phyloP scores from a whole-genome alignment of 2,797 vertebrate genomes.

The Danio aesculapii region DNA sequence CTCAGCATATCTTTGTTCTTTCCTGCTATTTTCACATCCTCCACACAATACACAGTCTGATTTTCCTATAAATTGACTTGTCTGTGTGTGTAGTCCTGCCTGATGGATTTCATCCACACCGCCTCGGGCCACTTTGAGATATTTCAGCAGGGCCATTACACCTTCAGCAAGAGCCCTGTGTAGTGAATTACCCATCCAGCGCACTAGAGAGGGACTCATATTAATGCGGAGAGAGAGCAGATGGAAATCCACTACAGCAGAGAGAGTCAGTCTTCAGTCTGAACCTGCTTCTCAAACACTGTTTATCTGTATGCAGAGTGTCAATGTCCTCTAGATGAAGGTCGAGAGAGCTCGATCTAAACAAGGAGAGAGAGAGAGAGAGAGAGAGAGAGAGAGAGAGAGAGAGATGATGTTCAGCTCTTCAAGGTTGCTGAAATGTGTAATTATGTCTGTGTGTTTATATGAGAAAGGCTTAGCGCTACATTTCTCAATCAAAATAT shows the following conservation, averaged over 20 bases:
- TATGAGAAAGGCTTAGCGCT: constrained; percentile 3
- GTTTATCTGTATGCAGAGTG: not conserved
- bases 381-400: not conserved
- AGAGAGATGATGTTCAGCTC: not conserved
- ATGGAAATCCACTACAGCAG: not conserved
- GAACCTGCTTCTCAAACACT: constrained; percentile 23
- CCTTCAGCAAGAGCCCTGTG: not conserved
- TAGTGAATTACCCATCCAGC: constrained; percentile 6
- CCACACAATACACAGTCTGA: not conserved
- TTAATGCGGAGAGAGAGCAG: constrained; percentile 3
- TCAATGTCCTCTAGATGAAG: constrained; percentile 2
- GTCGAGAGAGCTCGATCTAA: not conserved
- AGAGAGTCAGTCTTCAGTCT: constrained; percentile 5
- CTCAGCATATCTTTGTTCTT: constrained; percentile 1
- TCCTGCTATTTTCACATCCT: constrained; percentile 12
- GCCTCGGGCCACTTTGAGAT: constrained; percentile 28
- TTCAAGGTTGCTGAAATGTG: constrained; percentile 25
- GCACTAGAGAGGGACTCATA: not conserved
- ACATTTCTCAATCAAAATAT: not conserved
- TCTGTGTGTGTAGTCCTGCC: not conserved
- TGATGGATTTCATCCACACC: constrained; percentile 19
- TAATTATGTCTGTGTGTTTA: not conserved
- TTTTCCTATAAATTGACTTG: constrained; percentile 31
- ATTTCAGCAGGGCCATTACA: constrained; percentile 13
- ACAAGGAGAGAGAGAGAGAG: not conserved